Evolutionary conservation across 2,797 vertebrate species (phyloP), one percentile per base, ranked within the genome.

Genomic region (Coregonus ussuriensis): DNA sequence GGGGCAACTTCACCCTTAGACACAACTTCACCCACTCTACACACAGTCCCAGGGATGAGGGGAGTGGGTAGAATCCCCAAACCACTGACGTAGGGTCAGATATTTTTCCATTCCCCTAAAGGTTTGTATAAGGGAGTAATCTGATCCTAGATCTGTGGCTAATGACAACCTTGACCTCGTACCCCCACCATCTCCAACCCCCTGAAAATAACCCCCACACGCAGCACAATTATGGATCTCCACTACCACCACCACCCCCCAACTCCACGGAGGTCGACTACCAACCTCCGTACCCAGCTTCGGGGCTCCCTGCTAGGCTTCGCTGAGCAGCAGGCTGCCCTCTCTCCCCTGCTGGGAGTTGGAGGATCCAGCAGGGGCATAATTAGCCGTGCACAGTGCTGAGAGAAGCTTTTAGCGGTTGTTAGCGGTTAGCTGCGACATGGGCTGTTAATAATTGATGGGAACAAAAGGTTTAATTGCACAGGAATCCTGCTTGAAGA

Each of bases 401-500:
- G 16, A 73, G 62, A 54, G 7, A 33, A 63, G 33, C 35, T 21
- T 35, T 56, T 69, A 52, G 74, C 15, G 62, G 66, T 29, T 25
- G 65, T 75, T 56, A 51, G 47, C 6, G 29, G 66, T 11, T n/a
- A 71, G 9, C 71, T 6, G 15, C 14, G 5, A 25, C 31, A 5
- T 15, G 0, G 66, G 15, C 37, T 51, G 33, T 78, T 52, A 79
- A 79, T 82, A 70, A 79, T 70, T 66, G 15, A 82, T 71, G 25
- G 35, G 71, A 70, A 71, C 54, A 73, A 79, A 79, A 76, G 81
- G 53, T 82, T 71, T 65, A 79, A 56, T 76, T 70, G 74, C 71
- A 16, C 41, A 52, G 47, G 76, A 72, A 72, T 72, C 25, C 37
- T 72, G 69, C 52, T 68, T 53, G 21, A n/a, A 56, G 56, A 51